Evolutionary conservation across 2,113 vertebrate species (phyloP), one percentile per base, ranked within the genome.

Genomic region (Heloderma charlesbogerti): DNA sequence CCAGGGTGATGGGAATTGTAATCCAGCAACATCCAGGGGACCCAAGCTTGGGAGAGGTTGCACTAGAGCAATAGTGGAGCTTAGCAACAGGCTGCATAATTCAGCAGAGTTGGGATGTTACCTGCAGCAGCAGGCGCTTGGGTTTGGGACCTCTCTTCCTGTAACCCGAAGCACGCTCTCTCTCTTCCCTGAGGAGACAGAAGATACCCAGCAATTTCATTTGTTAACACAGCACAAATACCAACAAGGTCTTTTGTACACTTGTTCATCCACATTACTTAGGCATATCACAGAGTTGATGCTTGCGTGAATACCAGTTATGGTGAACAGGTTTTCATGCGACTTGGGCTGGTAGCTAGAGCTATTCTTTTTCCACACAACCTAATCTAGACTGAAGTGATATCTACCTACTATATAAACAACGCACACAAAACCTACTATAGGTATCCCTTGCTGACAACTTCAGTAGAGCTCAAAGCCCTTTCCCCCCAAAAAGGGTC

Each of bases 81-180:
- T 63, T 22, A 40, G 8, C 25, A 69, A 34, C 6, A n/a, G 6
- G 10, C 27, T 43, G 45, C 5, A 94, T 22, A 92, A 40, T 88
- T 79, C 43, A 83, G 25, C 90, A 60, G 69, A 74, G 40, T 54
- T 57, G 15, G 31, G 85, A 90, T 83, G 89, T 93, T 98, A 99
- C 99, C 99, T 99, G 98, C 96, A 99, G 96, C 84, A 99, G 95
- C 84, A 99, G 98, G 80, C 98, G 98, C 95, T 99, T 98, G 86
- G 99, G 98, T 96, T 99, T 98, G 92, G 99, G 98, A n/a, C 99
- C 99, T 98, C 99, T 98, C 97, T 98, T 99, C 93, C 99, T 98
- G 95, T 98, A 99, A 88, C 99, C 98, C n/a, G 99, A 98, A 8
- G 98, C 98, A 95, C 99, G 97, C 92, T 99, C 97, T 97, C 97